These are phyloP conservation scores for Hypothenemus hampei DNA, from an alignment of 1,140 invertebrate genomes.

Conservation along the genomic window DNA sequence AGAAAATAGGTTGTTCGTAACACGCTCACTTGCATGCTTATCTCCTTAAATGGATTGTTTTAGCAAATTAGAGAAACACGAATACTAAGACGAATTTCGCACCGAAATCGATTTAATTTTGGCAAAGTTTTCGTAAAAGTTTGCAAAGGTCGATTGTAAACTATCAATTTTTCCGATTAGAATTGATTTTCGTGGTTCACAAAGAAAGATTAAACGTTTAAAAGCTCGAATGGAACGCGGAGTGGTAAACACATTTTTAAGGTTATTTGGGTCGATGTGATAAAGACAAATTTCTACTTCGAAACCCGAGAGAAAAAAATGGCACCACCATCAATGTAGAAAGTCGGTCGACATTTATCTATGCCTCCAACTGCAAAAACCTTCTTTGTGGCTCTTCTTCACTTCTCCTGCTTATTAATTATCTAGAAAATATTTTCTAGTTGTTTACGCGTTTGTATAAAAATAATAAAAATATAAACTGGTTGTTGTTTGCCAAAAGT, in stretches of 20 bases:
- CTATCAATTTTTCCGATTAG: background rate
- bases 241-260: background rate
- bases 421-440: background rate
- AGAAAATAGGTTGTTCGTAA: constrained; percentile 12
- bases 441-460: background rate
- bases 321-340: background rate
- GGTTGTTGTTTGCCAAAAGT: too few relatives aligned
- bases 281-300: constrained; percentile 2
- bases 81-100: constrained; percentile 10
- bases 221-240: background rate
- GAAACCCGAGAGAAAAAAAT: background rate
- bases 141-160: background rate
- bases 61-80: constrained; percentile 17
- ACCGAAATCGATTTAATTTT: constrained; percentile 12
- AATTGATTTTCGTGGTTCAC: background rate
- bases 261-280: background rate
- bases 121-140: background rate
- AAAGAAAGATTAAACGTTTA: background rate
- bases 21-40: constrained; percentile 24
- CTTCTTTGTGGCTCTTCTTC: background rate
- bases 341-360: constrained; percentile 2
- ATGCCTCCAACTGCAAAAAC: background rate
- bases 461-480: too few relatives aligned
- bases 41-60: constrained; percentile 23
- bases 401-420: too few relatives aligned